These are phyloP conservation scores for Muscidifurax raptorellus DNA, from an alignment of 1,140 invertebrate species.

Conservation along the genomic window DNA sequence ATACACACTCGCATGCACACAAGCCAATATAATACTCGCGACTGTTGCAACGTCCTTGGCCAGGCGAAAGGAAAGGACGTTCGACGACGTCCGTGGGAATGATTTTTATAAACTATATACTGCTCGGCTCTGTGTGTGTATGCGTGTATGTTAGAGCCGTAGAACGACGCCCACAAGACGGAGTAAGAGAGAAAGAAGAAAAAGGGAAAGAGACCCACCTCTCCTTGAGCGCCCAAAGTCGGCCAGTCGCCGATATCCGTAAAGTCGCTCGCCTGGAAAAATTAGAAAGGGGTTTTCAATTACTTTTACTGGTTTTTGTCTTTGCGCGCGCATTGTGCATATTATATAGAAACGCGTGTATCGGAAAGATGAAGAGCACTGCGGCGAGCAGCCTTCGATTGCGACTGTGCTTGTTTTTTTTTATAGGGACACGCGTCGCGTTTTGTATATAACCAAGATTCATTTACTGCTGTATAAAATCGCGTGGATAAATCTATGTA, in stretches of 20 bases:
- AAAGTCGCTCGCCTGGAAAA: constrained; percentile 82
- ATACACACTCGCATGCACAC: no score
- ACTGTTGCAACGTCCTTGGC: constrained; percentile 42
- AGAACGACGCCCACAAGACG: constrained; percentile 4
- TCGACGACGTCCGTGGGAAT: constrained; percentile 37
- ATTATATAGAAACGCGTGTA: no score
- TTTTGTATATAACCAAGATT: no score
- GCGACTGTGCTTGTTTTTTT: no score
- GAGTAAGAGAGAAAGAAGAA: constrained; percentile 14
- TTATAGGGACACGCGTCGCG: no score
- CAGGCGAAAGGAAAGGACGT: constrained; percentile 51
- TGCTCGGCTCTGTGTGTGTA: background rate
- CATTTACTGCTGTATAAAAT: no score
- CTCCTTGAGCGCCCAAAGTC: constrained; percentile 80
- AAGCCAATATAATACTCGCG: background rate
- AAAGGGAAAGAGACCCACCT: constrained; percentile 63
- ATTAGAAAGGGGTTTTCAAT: constrained; percentile 44
- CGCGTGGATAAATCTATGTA: no score
- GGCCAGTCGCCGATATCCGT: constrained; percentile 87
- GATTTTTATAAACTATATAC: constrained; percentile 11
- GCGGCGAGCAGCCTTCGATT: no score
- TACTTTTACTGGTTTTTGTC: constrained; percentile 33
- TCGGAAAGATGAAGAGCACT: no score
- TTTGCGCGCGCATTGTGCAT: background rate
- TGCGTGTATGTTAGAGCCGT: background rate